Evolutionary conservation across 1,140 invertebrate genomes (phyloP).

Genomic region (Euwallacea fornicatus): DNA sequence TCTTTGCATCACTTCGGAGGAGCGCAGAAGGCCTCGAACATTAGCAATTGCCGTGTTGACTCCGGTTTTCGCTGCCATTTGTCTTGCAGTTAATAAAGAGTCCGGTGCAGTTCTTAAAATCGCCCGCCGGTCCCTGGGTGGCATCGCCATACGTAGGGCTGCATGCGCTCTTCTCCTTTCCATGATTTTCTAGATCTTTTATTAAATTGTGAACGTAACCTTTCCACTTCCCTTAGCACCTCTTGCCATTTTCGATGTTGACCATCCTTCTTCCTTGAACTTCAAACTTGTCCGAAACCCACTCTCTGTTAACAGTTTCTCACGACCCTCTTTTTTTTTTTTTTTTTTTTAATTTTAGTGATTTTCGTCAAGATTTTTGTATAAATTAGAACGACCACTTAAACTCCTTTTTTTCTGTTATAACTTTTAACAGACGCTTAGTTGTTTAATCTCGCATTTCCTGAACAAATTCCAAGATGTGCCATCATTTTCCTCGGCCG

Average conservation of each 20-base stretch:
- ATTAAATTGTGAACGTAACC: slow-evolving; percentile 1
- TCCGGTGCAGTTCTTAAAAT: background rate
- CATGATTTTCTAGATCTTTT: background rate
- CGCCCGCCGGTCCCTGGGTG: background rate
- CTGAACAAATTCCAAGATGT: too few relatives aligned
- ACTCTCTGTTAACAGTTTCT: background rate
- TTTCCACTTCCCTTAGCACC: background rate
- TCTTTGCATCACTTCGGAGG: too few relatives aligned
- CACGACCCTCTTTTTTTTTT: too few relatives aligned
- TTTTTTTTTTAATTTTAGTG: too few relatives aligned
- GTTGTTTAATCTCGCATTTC: too few relatives aligned
- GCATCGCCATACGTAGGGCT: background rate
- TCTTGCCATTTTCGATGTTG: background rate
- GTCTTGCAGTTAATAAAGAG: background rate
- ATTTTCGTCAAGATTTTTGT: too few relatives aligned
- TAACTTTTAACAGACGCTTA: too few relatives aligned
- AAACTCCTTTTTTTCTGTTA: too few relatives aligned
- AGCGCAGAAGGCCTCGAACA: too few relatives aligned
- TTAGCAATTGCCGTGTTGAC: too few relatives aligned
- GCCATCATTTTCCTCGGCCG: too few relatives aligned
- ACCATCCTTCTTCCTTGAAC: background rate
- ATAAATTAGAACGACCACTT: too few relatives aligned
- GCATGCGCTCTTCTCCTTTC: background rate
- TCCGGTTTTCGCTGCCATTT: background rate
- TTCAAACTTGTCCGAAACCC: background rate